A percentile compares a stretch with the other conserved stretches of the same genome.
Evolutionary conservation across 2,113 vertebrate genomes (phyloP).

Genomic region (Andinoacara biseriatus): DNA sequence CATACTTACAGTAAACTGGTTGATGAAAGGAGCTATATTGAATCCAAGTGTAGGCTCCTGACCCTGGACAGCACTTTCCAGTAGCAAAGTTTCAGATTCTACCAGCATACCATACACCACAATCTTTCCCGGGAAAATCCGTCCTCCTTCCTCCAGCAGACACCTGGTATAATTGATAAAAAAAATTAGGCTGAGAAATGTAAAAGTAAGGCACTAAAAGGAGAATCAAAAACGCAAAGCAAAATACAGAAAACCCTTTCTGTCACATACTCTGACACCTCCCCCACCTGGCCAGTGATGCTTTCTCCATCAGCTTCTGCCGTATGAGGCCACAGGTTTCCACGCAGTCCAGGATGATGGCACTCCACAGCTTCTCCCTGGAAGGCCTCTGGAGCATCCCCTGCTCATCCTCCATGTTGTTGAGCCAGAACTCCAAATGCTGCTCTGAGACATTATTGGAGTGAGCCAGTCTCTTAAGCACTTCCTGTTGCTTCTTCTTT

Average conservation of each 20-base stretch:
- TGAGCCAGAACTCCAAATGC: constrained; percentile 92
- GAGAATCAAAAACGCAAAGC: neutral
- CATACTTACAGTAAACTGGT: constrained; percentile 91
- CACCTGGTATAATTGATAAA: constrained; percentile 78
- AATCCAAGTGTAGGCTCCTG: constrained; percentile 91
- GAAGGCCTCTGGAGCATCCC: constrained; percentile 88
- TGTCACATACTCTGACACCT: rapidly evolving
- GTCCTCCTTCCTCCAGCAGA: constrained; percentile 91
- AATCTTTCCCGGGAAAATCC: constrained; percentile 91
- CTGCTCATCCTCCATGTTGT: constrained; percentile 87
- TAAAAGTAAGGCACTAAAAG: neutral
- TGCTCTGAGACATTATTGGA: constrained; percentile 84
- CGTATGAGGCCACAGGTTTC: constrained; percentile 94
- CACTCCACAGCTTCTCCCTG: constrained; percentile 92
- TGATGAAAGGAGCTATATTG: constrained; percentile 95
- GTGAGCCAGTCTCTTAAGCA: constrained; percentile 84
- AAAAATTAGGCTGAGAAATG: neutral
- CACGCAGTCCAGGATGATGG: constrained; percentile 94
- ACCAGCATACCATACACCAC: constrained; percentile 90
- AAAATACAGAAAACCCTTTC: neutral
- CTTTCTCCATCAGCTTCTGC: constrained; percentile 97
- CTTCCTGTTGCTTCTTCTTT: constrained; percentile 88
- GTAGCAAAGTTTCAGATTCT: constrained; percentile 88
- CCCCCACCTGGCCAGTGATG: constrained; percentile 89
- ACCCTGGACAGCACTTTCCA: constrained; percentile 94